These are phyloP conservation scores for Lepidurus packardi DNA, from an alignment of 1,140 invertebrate species.

Conservation along the genomic window DNA sequence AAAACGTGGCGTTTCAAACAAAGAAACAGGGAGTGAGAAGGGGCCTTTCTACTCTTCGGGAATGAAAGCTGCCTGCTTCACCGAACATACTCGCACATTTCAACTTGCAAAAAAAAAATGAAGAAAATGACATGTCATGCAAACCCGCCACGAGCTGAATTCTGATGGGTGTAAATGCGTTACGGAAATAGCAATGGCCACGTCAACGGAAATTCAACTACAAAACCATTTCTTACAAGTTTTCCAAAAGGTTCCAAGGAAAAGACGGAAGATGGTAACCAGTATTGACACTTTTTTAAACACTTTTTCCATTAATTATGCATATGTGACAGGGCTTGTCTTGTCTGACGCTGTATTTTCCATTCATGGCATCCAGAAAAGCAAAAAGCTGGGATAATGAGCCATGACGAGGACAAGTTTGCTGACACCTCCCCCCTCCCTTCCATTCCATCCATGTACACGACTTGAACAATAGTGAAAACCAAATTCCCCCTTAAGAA, in stretches of 20 bases:
- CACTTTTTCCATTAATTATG: background rate
- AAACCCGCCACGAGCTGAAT: no score
- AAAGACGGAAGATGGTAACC: background rate
- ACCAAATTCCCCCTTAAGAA: background rate
- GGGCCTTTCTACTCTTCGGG: no score
- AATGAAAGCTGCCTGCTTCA: no score
- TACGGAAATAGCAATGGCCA: no score
- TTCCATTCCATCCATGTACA: background rate
- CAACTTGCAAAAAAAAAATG: no score
- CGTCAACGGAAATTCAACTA: no score
- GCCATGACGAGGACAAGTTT: slow-evolving; percentile 9
- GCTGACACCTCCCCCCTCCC: background rate
- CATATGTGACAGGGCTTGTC: slow-evolving; percentile 10
- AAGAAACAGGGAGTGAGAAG: no score
- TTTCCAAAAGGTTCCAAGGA: background rate
- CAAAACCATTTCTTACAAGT: background rate
- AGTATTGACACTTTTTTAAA: no score
- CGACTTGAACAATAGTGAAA: background rate
- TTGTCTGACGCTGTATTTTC: slow-evolving; percentile 4
- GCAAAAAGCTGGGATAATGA: background rate
- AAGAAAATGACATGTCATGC: no score
- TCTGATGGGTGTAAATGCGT: no score
- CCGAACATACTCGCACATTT: no score
- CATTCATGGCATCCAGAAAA: background rate
- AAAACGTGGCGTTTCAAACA: no score